Conservation (phyloP, 2,113 vertebrate genomes). For the Tragulus kanchil region DNA sequence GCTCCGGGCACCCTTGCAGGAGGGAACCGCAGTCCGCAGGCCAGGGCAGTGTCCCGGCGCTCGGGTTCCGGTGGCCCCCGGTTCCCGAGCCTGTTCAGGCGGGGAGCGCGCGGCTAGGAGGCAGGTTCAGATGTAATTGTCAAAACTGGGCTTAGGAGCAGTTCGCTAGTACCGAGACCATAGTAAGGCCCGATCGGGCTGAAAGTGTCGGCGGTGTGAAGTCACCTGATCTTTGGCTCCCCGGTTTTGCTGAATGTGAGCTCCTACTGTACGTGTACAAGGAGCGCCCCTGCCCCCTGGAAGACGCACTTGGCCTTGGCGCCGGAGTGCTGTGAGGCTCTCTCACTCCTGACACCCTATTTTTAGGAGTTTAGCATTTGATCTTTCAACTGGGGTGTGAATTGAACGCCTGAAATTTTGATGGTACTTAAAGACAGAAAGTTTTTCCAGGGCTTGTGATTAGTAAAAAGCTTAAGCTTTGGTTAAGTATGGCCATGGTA, state of each 20-base stretch:
- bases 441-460: constrained; percentile 41
- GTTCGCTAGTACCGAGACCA: neutral
- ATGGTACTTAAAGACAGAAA: neutral
- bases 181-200: neutral
- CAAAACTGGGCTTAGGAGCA: neutral
- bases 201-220: constrained; percentile 1
- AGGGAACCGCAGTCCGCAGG: constrained; percentile 45
- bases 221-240: constrained; percentile 56
- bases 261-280: constrained; percentile 28
- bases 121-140: constrained; percentile 35
- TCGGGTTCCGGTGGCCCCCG: neutral
- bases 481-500: neutral
- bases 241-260: constrained; percentile 43
- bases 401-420: constrained; percentile 40
- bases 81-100: neutral
- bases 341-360: constrained; percentile 66
- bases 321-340: neutral
- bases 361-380: constrained; percentile 79
- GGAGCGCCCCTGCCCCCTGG: constrained; percentile 45
- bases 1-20: neutral
- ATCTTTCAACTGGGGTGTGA: constrained; percentile 35
- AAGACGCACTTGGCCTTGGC: constrained; percentile 52
- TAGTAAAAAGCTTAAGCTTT: neutral
- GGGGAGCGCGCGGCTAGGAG: neutral
- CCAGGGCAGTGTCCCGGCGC: neutral